Evolutionary conservation across 2,113 vertebrate species (phyloP), one percentile per base, ranked within the genome.

Genomic region (Malurus alboscapulatus): DNA sequence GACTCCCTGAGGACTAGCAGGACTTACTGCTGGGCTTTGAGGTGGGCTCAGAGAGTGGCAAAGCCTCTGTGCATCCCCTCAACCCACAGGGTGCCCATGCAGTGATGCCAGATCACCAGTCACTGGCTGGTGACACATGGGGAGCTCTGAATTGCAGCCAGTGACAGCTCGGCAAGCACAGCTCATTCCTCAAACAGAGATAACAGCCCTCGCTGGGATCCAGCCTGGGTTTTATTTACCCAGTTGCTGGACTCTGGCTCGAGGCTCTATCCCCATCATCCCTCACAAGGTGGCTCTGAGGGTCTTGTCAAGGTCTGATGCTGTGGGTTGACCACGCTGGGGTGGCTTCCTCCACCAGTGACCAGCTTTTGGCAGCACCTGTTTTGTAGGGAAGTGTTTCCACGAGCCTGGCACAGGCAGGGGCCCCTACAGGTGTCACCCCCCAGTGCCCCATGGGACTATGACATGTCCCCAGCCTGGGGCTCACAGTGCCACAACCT

Each of bases 111-210:
- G 63, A 50, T 92, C 4, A 12, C 47, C 57, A 47, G 16, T 32
- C 50, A 53, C 36, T 12, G 2, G 57, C 30, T 92, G 78, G 55
- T 89, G 66, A 55, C 61, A 40, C 38, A 4, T 5, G 3, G 42
- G 58, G 77, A 91, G 62, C 59, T 87, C 72, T 71, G 82, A 58
- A 42, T 68, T n/a, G 69, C 77, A 80, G 69, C 32, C 54, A 1
- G 8, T 51, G 84, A 72, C 89, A 95, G 95, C 71, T 90, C 71
- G 55, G 47, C 82, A 71, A 72, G 84, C 75, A 87, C 87, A 80
- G 55, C 63, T 55, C 4, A 0, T 93, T 96, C 87, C 63, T 94
- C 91, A 88, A 92, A 91, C 91, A 91, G 12, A 77, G 93, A 91
- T 93, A 94, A 94, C 17, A 5, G 61, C 40, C 38, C 51, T 61